These are phyloP conservation scores for Hanleya hanleyi DNA, from an alignment of 2,888 invertebrate species.

Conservation along the genomic window DNA sequence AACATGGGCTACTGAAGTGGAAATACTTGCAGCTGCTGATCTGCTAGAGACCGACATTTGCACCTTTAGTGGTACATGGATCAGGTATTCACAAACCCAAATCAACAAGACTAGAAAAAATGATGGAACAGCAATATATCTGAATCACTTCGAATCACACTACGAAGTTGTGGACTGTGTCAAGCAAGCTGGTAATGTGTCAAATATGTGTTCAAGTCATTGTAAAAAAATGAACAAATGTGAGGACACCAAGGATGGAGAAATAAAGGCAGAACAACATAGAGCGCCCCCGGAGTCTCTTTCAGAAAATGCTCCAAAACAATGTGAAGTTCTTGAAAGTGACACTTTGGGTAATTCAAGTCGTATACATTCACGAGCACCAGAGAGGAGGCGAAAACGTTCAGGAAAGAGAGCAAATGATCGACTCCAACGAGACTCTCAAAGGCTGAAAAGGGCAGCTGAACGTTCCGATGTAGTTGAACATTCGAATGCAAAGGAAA, in stretches of 20 bases:
- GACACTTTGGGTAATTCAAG: too few species aligned
- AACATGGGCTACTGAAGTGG: neutral
- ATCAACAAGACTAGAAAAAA: neutral
- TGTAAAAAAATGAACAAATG: neutral
- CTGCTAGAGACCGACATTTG: neutral
- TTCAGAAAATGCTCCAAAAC: too few species aligned
- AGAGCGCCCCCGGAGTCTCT: too few species aligned
- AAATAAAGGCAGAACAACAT: too few species aligned
- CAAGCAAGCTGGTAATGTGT: neutral
- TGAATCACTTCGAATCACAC: conserved; percentile 19
- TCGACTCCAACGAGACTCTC: neutral
- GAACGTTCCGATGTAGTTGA: too few species aligned
- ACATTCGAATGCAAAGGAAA: too few species aligned
- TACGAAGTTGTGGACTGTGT: conserved; percentile 16
- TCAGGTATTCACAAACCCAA: conserved; percentile 9
- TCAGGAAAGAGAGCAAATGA: neutral
- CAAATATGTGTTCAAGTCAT: neutral
- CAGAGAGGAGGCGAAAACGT: neutral
- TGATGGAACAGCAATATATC: conserved; percentile 1
- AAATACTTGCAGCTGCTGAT: neutral
- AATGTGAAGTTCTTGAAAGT: too few species aligned
- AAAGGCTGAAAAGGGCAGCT: too few species aligned
- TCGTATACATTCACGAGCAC: neutral
- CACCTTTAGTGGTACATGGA: conserved; percentile 2
- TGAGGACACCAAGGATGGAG: neutral